Conservation (phyloP, 2,797 vertebrate species). For the Spea hammondii region DNA sequence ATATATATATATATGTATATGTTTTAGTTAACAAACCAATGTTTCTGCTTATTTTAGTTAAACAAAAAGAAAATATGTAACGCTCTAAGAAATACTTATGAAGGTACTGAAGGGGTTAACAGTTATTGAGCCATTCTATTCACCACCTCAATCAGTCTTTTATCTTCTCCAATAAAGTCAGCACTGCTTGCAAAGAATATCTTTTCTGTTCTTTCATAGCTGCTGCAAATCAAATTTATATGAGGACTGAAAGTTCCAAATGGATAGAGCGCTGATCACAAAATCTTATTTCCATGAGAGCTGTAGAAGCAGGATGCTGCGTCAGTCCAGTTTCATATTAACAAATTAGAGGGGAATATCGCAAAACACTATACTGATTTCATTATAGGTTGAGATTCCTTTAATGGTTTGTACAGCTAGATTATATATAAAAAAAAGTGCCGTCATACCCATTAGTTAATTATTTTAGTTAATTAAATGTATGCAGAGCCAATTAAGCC, state of each 20-base stretch:
- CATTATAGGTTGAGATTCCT: slow-evolving; percentile 15
- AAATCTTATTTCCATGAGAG: slow-evolving; percentile 50
- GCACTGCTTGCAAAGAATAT: slow-evolving; percentile 60
- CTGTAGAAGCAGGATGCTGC: slow-evolving; percentile 42
- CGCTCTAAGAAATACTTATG: no score
- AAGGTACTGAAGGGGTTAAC: slow-evolving; percentile 30
- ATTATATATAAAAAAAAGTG: not conserved
- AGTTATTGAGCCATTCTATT: slow-evolving; percentile 59
- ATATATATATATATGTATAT: no score
- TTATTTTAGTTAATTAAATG: no score
- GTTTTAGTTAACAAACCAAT: no score
- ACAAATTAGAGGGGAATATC: slow-evolving; percentile 23
- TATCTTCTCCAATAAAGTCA: slow-evolving; percentile 60
- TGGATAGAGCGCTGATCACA: slow-evolving; percentile 47
- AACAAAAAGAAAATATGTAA: no score
- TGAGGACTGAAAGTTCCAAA: slow-evolving; percentile 61
- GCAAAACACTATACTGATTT: slow-evolving; percentile 32
- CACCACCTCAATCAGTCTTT: slow-evolving; percentile 62
- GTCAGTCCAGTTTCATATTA: slow-evolving; percentile 37
- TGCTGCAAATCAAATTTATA: slow-evolving; percentile 67
- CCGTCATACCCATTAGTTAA: no score
- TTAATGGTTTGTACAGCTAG: not conserved
- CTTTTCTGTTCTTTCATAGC: slow-evolving; percentile 56
- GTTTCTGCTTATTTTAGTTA: no score
- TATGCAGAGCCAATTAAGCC: no score